These are phyloP conservation scores for Lepidurus arcticus DNA, from an alignment of 1,140 invertebrate species.

Conservation along the genomic window DNA sequence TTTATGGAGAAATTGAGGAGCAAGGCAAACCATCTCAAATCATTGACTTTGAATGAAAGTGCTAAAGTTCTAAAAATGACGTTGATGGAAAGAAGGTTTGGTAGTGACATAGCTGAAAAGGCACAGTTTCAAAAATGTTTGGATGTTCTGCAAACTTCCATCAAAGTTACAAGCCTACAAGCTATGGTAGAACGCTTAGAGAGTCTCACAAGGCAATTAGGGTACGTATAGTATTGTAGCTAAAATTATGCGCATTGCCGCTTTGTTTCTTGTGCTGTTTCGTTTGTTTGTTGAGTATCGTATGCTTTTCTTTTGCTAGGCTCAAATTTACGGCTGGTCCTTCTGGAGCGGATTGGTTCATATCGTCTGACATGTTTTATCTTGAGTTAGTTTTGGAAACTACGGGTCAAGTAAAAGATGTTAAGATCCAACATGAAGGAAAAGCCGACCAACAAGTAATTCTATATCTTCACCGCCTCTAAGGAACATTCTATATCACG, in stretches of 20 bases:
- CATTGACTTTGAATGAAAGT: constrained; percentile 42
- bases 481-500: constrained; percentile 24
- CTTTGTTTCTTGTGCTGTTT: background rate
- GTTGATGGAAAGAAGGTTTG: constrained; percentile 29
- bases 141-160: constrained; percentile 86
- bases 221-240: constrained; percentile 48
- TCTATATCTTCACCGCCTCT: background rate
- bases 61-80: constrained; percentile 42
- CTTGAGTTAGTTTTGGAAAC: constrained; percentile 80
- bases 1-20: constrained; percentile 45
- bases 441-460: constrained; percentile 57
- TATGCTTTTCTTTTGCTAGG: constrained; percentile 47
- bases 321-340: constrained; percentile 68
- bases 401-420: constrained; percentile 77
- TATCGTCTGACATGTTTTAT: constrained; percentile 95
- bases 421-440: constrained; percentile 87
- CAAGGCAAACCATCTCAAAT: constrained; percentile 42
- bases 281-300: background rate
- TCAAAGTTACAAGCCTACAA: constrained; percentile 84
- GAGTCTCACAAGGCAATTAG: constrained; percentile 78
- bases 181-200: constrained; percentile 87
- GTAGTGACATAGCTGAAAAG: constrained; percentile 67
- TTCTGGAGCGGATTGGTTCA: constrained; percentile 72
- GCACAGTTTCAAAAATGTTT: constrained; percentile 79
- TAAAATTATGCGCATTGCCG: too few species aligned